Percentiles rank a stretch among this genome's conserved stretches.
These are phyloP conservation scores for Monochamus saltuarius DNA, from an alignment of 1,140 invertebrate genomes.

Conservation along the genomic window DNA sequence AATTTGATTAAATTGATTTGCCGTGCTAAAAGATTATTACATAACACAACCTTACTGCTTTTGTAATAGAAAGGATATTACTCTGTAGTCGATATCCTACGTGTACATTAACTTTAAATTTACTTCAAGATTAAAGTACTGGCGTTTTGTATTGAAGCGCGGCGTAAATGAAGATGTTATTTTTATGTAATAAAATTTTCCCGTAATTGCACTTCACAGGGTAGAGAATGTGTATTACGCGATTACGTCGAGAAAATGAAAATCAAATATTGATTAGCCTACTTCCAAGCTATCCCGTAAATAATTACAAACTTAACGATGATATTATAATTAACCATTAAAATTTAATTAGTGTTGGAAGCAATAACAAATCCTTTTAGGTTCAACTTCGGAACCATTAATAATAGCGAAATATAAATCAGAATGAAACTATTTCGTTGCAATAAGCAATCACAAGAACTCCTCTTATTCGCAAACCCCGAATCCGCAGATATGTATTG, in stretches of 20 bases:
- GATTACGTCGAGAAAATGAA: constrained; percentile 27
- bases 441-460: constrained; percentile 35
- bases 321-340: constrained; percentile 36
- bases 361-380: constrained; percentile 22
- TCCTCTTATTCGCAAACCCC: constrained; percentile 27
- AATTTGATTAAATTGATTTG: no score
- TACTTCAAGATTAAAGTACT: no score
- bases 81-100: no score
- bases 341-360: constrained; percentile 27
- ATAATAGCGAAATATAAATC: constrained; percentile 28
- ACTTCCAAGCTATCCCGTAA: constrained; percentile 29
- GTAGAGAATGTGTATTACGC: background rate
- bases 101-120: no score
- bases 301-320: constrained; percentile 34
- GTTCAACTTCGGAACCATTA: constrained; percentile 24
- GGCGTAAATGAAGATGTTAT: constrained; percentile 11
- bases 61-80: no score
- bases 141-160: constrained; percentile 2
- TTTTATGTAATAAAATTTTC: no score
- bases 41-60: no score
- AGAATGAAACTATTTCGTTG: constrained; percentile 29
- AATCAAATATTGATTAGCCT: constrained; percentile 37
- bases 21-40: no score
- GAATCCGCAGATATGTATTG: constrained; percentile 22
- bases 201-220: no score